Base-by-base conservation (phyloP, 1,140 invertebrate genomes). In the Pseudomyrmex cubaensis region DNA sequence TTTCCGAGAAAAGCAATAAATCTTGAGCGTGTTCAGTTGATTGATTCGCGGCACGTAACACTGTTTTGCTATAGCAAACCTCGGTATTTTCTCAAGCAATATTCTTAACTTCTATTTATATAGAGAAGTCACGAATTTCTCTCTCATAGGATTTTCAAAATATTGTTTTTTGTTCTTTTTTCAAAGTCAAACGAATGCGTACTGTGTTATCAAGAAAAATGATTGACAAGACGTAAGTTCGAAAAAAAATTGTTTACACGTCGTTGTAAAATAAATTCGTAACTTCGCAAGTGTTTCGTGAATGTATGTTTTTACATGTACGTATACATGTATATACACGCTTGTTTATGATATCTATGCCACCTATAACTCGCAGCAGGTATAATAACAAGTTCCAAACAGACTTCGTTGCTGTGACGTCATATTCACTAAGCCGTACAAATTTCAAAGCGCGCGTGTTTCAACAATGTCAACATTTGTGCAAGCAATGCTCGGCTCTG, bases 391-490 rank as follows among this genome's bases (percentile, higher is more conserved):
- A 80, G 54, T 80, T 70, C 15, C 44, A 70, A 44, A 70, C 67
- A 72, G 66, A 59, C 76, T 72, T 80, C 35, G 50, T 72, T 46
- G 17, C 57, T 25, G 35, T 35, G 46, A 80, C 35, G 66, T 62
- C 76, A 25, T 59, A 67, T 57, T 15, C 54, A 12, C 66, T 80
- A 72, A 70, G 66, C 76, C 15, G 22, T 80, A 59, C 54, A 70
- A 80, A 80, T 80, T 70, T 80, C 66, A 80, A 72, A 80, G 66
- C 13, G 17, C 62, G 67, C 50, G 35, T 35, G 35, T 35, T 67
- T 67, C 50, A 66, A 77, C 76, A 22, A 35, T 7, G 76, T 80
- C 70, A 80, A 72, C 20, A 59, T 50, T 80, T 70, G 54, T 80
- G 15, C 25, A 57, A 78, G 13, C 46, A 70, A 80, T 59, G 48